A percentile compares a stretch with the other conserved stretches of the same genome.
These are phyloP conservation scores for Masticophis lateralis DNA, from an alignment of 2,797 vertebrate species.

Conservation along the genomic window DNA sequence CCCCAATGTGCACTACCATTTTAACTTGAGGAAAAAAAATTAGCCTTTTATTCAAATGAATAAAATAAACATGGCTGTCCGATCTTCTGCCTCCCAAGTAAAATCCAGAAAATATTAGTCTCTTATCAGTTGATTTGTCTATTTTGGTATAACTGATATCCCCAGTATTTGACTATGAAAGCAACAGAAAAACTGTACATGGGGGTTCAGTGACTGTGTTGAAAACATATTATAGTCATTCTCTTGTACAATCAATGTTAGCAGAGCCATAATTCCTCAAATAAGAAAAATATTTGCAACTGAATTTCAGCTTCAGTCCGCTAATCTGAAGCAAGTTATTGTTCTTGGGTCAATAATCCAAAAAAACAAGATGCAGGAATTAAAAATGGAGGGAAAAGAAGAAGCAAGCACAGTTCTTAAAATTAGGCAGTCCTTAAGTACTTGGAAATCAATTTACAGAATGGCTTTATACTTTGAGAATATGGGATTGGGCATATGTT, in stretches of 20 bases:
- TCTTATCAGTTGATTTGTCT: neutral
- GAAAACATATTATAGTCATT: neutral
- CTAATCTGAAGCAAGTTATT: neutral
- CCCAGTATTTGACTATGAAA: neutral
- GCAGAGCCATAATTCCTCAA: neutral
- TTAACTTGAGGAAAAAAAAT: neutral
- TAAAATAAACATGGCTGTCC: neutral
- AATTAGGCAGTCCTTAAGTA: neutral
- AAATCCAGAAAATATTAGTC: neutral
- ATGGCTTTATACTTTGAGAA: neutral
- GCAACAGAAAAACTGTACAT: constrained; percentile 10
- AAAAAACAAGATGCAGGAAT: neutral
- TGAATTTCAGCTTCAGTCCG: constrained; percentile 22
- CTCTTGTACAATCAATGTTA: constrained; percentile 19
- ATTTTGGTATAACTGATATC: neutral
- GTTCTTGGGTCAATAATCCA: neutral
- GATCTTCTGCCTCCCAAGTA: neutral
- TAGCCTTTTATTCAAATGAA: neutral
- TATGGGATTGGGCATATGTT: neutral
- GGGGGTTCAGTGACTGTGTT: neutral
- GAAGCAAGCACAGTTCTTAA: neutral
- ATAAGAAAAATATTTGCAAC: constrained; percentile 32
- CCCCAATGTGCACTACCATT: neutral
- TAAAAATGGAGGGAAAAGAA: neutral
- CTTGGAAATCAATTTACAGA: constrained; percentile 15